These are phyloP conservation scores for Nothobranchius kuhntae DNA, from an alignment of 2,113 vertebrate species.

Conservation along the genomic window DNA sequence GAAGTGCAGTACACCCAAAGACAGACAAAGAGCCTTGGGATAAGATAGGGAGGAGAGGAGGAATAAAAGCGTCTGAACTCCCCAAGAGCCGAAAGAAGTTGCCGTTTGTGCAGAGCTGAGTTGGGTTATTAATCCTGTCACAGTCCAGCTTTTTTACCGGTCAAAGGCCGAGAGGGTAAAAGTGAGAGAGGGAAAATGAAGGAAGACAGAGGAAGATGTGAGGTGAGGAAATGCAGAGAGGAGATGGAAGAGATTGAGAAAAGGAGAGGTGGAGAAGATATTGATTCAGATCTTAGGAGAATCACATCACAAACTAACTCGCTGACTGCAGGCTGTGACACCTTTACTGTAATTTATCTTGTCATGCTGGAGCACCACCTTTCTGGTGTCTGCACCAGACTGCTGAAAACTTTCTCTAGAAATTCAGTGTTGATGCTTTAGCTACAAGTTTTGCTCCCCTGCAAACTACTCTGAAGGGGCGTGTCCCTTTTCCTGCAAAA, in stretches of 20 bases:
- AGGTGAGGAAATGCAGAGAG: constrained; percentile 27
- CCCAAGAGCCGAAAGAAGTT: no score
- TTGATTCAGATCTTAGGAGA: constrained; percentile 62
- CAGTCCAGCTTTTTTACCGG: constrained; percentile 66
- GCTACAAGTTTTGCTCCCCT: background rate
- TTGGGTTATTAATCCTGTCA: constrained; percentile 74
- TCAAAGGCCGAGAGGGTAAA: constrained; percentile 26
- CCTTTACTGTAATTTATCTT: constrained; percentile 12
- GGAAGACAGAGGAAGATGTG: constrained; percentile 9
- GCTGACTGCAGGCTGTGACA: constrained; percentile 41
- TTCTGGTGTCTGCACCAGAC: no score
- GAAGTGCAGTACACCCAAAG: no score
- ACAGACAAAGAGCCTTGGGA: no score
- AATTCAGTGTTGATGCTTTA: background rate
- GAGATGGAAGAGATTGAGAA: constrained; percentile 38
- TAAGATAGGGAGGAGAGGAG: no score
- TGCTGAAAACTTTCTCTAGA: no score
- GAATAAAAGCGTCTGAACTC: no score
- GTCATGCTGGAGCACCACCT: background rate
- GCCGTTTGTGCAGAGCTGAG: constrained; percentile 42
- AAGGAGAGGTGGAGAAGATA: constrained; percentile 24
- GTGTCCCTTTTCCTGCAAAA: no score
- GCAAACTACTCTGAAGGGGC: no score
- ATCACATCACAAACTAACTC: constrained; percentile 62
- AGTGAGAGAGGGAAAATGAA: constrained; percentile 16